Percentiles rank a stretch among this genome's conserved stretches.
Conservation (phyloP, 2,113 vertebrate genomes). For the Saguinus imperator region DNA sequence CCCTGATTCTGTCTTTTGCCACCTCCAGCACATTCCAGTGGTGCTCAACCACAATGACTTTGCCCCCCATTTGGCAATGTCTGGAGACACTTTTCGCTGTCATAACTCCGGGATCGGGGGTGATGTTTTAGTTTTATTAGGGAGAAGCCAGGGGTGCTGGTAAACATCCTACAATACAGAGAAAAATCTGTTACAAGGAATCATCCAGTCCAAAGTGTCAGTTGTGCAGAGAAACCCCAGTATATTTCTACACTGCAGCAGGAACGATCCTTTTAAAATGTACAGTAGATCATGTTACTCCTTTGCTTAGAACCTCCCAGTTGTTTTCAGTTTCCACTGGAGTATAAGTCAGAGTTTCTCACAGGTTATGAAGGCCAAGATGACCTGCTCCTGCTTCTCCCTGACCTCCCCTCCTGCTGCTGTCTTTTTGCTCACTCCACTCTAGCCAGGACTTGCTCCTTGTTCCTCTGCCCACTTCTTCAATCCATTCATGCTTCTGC, state of each 20-base stretch:
- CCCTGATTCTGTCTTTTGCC: background rate
- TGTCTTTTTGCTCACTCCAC: background rate
- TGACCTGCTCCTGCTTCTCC: background rate
- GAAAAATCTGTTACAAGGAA: background rate
- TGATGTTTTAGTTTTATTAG: background rate
- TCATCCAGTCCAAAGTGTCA: background rate
- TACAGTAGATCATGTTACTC: background rate
- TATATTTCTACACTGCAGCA: background rate
- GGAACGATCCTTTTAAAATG: background rate
- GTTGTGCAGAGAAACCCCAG: background rate
- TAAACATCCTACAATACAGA: background rate
- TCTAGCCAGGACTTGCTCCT: background rate
- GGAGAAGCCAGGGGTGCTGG: background rate
- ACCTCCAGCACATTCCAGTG: background rate
- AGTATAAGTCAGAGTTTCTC: background rate
- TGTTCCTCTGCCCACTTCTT: background rate
- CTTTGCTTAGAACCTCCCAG: background rate
- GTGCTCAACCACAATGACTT: background rate
- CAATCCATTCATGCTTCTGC: background rate
- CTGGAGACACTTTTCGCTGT: background rate
- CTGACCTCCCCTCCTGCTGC: background rate
- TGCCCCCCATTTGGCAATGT: background rate
- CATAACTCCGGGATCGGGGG: rapidly evolving
- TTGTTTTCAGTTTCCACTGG: background rate
- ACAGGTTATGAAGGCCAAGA: background rate